These are phyloP conservation scores for Heliconius eleuchia DNA, from an alignment of 1,140 invertebrate species.

Conservation along the genomic window DNA sequence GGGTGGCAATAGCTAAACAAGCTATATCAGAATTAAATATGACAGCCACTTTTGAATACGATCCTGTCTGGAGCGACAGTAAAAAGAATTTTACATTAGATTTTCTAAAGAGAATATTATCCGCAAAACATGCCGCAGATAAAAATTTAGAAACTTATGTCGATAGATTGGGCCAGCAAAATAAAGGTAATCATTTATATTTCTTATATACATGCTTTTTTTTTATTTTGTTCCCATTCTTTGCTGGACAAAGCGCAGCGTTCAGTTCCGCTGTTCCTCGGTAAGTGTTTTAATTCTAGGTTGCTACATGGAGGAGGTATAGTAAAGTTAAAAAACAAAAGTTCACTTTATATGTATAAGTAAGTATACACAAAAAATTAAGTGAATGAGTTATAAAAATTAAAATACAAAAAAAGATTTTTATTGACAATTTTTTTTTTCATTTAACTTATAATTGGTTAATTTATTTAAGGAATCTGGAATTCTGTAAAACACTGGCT, in stretches of 20 bases:
- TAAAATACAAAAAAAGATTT: no score
- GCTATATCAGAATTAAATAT: slow-evolving; percentile 67
- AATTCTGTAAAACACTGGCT: slow-evolving; percentile 77
- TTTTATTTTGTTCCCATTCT: background rate
- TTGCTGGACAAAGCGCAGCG: no score
- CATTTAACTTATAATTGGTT: background rate
- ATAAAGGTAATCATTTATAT: slow-evolving; percentile 49
- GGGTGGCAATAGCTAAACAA: slow-evolving; percentile 71
- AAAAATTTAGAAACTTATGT: slow-evolving; percentile 59
- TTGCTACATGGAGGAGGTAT: no score
- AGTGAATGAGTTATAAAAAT: no score
- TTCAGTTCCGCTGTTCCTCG: no score
- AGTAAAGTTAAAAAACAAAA: no score
- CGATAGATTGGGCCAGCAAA: slow-evolving; percentile 49
- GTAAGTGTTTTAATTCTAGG: no score
- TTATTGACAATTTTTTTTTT: no score
- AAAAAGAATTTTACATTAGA: slow-evolving; percentile 55
- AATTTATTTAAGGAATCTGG: slow-evolving; percentile 62
- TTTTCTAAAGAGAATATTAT: slow-evolving; percentile 60
- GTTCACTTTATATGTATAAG: no score
- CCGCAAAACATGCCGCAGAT: slow-evolving; percentile 55
- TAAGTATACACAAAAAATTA: no score
- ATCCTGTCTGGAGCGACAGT: slow-evolving; percentile 66
- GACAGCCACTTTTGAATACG: slow-evolving; percentile 64
- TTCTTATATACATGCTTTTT: background rate